Evolutionary conservation across 1,140 invertebrate genomes (phyloP), one percentile per base, ranked within the genome.

Genomic region (Sinonovacula constricta): DNA sequence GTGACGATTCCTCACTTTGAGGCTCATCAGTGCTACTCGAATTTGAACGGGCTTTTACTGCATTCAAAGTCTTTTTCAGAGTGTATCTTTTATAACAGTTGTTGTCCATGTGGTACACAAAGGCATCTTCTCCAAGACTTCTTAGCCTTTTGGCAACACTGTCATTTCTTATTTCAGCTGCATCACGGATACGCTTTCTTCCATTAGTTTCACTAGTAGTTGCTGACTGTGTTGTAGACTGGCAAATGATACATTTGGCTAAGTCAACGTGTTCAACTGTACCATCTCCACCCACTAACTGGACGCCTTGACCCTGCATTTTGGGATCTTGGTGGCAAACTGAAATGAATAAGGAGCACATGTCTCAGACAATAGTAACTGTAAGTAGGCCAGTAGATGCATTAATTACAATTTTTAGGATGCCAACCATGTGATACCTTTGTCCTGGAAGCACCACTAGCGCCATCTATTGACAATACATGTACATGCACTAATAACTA

Each of bases 51-150:
- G 18, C 33, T 7, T 4, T 12, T 67, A 51, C 10, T n/a, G 7
- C 0, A 22, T 26, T 2, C 31, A 67, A 18, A 10, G 22, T 0
- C 2, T n/a, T 26, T 53, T 53, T 67, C 7, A 22, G 26, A 15
- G 63, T 67, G 24, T 63, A 63, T 2, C 3, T 3, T 15, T 63
- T 63, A 26, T 63, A 63, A 22, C 60, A 67, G 10, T 49, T 28
- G 53, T 67, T 67, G 2, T 24, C n/a, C 0, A 67, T 49, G 53
- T 67, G 63, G 18, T 53, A 67, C 18, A 51, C 26, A 53, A 67
- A 51, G 1, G 7, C 3, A 45, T 53, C 45, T 30, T 1, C 18
- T 28, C 31, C 28, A 10, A 53, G 2, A 31, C 49, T 53, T 24
- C 15, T 1, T 28, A 63, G 22, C 22, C 60, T 63, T 2, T 36